Evolutionary conservation across 2,888 invertebrate genomes (phyloP).

Genomic region (Oligia strigilis): DNA sequence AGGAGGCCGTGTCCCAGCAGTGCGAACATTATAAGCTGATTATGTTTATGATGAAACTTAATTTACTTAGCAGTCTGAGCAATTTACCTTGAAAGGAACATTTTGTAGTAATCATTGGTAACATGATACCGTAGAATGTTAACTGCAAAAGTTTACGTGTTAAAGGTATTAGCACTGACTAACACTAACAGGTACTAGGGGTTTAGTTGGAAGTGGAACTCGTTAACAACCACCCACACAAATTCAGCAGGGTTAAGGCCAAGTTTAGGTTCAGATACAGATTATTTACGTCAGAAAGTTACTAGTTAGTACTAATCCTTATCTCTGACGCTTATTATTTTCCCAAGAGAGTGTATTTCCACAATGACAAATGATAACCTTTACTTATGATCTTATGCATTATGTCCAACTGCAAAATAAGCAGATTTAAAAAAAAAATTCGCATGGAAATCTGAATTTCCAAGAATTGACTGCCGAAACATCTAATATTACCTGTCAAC

Average conservation of each 20-base stretch:
- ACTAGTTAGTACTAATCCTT: slow-evolving; percentile 15
- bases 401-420: neutral
- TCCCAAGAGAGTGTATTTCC: slow-evolving; percentile 40
- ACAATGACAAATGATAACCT: slow-evolving; percentile 37
- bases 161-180: slow-evolving; percentile 16
- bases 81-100: slow-evolving; percentile 42
- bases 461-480: neutral
- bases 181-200: slow-evolving; percentile 22
- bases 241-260: slow-evolving; percentile 50
- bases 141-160: slow-evolving; percentile 22
- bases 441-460: slow-evolving; percentile 7
- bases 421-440: neutral
- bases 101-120: slow-evolving; percentile 18
- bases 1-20: too few species aligned
- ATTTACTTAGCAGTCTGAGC: slow-evolving; percentile 18
- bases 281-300: slow-evolving; percentile 23
- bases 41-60: slow-evolving; percentile 1
- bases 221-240: slow-evolving; percentile 52
- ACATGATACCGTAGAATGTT: slow-evolving; percentile 11
- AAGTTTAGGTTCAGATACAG: slow-evolving; percentile 28
- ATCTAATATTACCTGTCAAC: neutral
- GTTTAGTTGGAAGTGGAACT: slow-evolving; percentile 40
- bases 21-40: too few species aligned
- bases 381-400: slow-evolving; percentile 4
- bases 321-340: slow-evolving; percentile 29